Evolutionary conservation across 2,113 vertebrate species (phyloP), one percentile per base, ranked within the genome.

Genomic region (Ia io): DNA sequence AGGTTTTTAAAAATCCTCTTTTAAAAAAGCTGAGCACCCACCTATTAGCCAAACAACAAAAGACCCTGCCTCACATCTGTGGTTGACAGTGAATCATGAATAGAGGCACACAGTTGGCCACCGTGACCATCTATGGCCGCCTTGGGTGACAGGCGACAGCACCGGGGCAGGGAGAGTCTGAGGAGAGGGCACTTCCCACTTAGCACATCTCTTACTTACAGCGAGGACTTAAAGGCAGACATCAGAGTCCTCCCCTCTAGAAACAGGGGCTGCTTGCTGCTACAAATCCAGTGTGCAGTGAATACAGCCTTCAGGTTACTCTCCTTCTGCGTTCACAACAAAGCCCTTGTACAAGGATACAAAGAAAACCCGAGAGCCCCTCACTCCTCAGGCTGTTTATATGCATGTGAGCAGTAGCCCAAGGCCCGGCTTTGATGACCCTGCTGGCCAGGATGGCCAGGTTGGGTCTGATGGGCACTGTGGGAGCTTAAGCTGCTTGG

Each of bases 1-100:
- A 74, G 30, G 6, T 51, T 5, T 56, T 78, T 20, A 22, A 63
- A 63, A 74, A 92, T 70, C 30, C 12, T 69, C 11, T 59, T 78
- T 80, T 61, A 32, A 20, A 92, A 91, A 82, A 65, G 61, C 18
- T 35, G 25, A 88, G 25, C 30, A 63, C 25, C 56, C 20, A 86
- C 82, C 65, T 88, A 95, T 97, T 53, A 77, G 95, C 82, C 88
- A 96, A 98, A 95, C 80, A 93, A 97, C 95, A 96, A 97, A 97
- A 93, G 82, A 37, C 49, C 0, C 1, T 92, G 67, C 70, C 93
- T 95, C 37, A 88, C 40, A 67, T 76, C 53, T 61, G 87, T 92
- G 88, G 93, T 79, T 95, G 88, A 89, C 84, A 95, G 74, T 80
- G 65, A 79, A 95, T 84, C 69, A 83, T 93, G 95, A 93, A 91